Percentiles rank a stretch among this genome's conserved stretches.
Conservation (phyloP, 2,797 vertebrate genomes). For the Gambusia yucatana region DNA sequence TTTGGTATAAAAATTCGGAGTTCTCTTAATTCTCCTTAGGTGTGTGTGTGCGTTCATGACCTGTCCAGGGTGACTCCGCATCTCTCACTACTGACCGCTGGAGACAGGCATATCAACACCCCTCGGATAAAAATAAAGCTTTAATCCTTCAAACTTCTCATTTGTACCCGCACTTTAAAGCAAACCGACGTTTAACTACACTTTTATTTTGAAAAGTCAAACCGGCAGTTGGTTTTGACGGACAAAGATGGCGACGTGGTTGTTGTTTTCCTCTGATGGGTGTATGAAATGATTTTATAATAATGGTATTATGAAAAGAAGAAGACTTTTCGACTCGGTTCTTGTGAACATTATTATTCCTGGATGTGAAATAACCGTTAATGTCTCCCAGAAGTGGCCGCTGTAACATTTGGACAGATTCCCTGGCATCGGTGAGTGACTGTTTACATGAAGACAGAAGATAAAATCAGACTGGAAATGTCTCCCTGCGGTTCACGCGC, state of each 20-base stretch:
- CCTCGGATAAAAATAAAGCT: no score
- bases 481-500: not conserved
- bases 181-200: not conserved
- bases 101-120: no score
- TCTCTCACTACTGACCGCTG: no score
- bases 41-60: no score
- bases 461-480: not conserved
- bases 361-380: not conserved
- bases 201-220: constrained; percentile 49
- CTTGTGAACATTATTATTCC: not conserved
- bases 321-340: not conserved
- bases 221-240: constrained; percentile 23
- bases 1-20: no score
- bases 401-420: not conserved
- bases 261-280: not conserved
- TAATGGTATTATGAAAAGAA: no score
- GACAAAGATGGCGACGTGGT: accelerated
- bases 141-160: no score
- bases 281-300: not conserved
- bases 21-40: no score
- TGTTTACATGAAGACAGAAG: not conserved
- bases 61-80: no score
- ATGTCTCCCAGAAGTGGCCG: not conserved
- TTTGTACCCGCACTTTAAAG: not conserved
- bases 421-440: not conserved